Evolutionary conservation across 1,140 invertebrate species (phyloP).

Genomic region (Acromyrmex charruanus): DNA sequence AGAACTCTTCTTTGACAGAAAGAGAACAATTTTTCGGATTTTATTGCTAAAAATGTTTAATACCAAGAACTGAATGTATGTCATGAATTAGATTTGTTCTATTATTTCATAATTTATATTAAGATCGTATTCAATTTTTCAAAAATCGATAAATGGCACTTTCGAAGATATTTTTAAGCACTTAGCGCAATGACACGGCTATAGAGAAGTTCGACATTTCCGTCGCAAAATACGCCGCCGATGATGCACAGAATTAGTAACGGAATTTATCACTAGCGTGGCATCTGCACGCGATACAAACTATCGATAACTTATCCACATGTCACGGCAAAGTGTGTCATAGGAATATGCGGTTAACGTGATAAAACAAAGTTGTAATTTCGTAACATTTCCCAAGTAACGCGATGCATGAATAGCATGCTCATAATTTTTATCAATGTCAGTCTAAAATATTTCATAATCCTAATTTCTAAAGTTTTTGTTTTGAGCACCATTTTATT

Average conservation of each 20-base stretch:
- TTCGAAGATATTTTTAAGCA: constrained; percentile 10
- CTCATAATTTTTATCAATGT: constrained; percentile 29
- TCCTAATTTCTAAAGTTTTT: neutral
- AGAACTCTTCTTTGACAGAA: neutral
- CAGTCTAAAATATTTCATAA: neutral
- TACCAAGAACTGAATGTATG: neutral
- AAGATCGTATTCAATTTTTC: neutral
- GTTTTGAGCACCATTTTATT: neutral
- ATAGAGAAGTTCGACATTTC: constrained; percentile 29
- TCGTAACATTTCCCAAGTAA: constrained; percentile 24
- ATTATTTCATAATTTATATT: constrained; percentile 43
- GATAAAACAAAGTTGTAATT: constrained; percentile 46
- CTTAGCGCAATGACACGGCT: neutral
- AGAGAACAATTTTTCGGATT: neutral
- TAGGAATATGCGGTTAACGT: constrained; percentile 54
- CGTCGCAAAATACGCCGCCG: constrained; percentile 11
- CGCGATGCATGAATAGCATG: constrained; percentile 11
- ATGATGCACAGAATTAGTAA: constrained; percentile 54
- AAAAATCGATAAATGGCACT: constrained; percentile 30
- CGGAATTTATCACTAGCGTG: constrained; percentile 51
- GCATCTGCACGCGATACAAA: constrained; percentile 62
- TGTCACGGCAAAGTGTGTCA: constrained; percentile 50
- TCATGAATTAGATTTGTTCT: neutral
- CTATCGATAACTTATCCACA: constrained; percentile 57
- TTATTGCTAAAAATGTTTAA: constrained; percentile 29